Evolutionary conservation across 1,140 invertebrate genomes (phyloP).

Genomic region (Vanessa tameamea): DNA sequence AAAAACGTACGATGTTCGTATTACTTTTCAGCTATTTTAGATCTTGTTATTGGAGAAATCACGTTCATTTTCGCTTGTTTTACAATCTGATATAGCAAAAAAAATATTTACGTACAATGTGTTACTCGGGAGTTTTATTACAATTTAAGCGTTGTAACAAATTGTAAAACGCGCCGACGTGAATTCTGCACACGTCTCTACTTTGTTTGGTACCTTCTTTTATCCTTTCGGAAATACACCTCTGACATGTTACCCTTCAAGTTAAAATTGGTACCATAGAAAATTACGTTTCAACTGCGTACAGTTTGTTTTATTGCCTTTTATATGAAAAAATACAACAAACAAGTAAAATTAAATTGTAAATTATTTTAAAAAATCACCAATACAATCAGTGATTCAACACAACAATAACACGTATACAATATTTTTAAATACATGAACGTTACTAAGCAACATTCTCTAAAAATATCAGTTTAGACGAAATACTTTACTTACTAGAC

Average conservation of each 20-base stretch:
- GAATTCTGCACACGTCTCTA: conserved; percentile 68
- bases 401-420: too few relatives aligned
- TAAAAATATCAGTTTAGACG: too few relatives aligned
- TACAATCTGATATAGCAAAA: conserved; percentile 38
- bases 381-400: too few relatives aligned
- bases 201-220: conserved; percentile 66
- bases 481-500: too few relatives aligned
- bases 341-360: neutral
- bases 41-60: conserved; percentile 11
- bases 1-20: conserved; percentile 25
- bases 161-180: conserved; percentile 73
- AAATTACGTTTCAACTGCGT: conserved; percentile 43
- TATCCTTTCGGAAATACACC: conserved; percentile 58
- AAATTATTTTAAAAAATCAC: too few relatives aligned
- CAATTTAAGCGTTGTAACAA: conserved; percentile 77
- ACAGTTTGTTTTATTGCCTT: conserved; percentile 46
- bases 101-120: conserved; percentile 41
- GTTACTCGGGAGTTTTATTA: conserved; percentile 72
- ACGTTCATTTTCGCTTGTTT: conserved; percentile 25
- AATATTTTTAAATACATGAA: too few relatives aligned
- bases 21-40: neutral
- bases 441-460: too few relatives aligned
- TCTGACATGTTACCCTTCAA: conserved; percentile 54
- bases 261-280: conserved; percentile 39
- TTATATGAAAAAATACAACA: conserved; percentile 24